phyloP scores from a whole-genome alignment of 2,888 invertebrate genomes.

The Apoda limacodes region DNA sequence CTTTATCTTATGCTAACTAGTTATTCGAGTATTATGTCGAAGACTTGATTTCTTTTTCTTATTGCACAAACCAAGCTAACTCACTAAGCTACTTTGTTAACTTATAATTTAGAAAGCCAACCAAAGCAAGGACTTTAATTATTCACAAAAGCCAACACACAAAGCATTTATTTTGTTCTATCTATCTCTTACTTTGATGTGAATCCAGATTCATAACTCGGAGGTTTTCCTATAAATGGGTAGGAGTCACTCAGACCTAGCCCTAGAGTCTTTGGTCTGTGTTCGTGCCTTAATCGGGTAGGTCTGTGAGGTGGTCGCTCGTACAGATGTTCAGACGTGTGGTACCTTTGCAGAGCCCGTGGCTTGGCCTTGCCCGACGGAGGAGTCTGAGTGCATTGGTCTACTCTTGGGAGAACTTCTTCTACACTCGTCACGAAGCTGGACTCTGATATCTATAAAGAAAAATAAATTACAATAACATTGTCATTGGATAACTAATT shows the following conservation, averaged over 20 bases:
- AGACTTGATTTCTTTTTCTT: too few species aligned
- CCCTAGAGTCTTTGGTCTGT: constrained; percentile 45
- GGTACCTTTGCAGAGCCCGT: constrained; percentile 63
- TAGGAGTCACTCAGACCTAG: constrained; percentile 52
- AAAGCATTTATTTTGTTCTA: too few species aligned
- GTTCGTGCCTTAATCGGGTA: constrained; percentile 34
- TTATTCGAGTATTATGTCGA: too few species aligned
- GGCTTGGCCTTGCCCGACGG: constrained; percentile 57
- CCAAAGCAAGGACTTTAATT: too few species aligned
- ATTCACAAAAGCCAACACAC: too few species aligned
- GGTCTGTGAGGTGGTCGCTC: constrained; percentile 36
- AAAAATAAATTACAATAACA: neutral
- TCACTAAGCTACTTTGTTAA: too few species aligned
- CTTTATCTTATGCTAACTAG: too few species aligned
- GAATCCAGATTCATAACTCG: constrained; percentile 47
- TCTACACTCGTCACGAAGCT: constrained; percentile 62
- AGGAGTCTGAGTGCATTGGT: constrained; percentile 62
- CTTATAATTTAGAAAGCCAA: too few species aligned
- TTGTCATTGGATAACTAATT: neutral
- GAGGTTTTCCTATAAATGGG: constrained; percentile 47
- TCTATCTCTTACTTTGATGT: constrained; percentile 38
- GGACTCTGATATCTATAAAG: constrained; percentile 54
- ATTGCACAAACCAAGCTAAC: too few species aligned
- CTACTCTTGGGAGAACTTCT: constrained; percentile 45
- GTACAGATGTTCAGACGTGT: constrained; percentile 65